Percentiles rank a stretch among this genome's conserved stretches.
phyloP scores from a whole-genome alignment of 2,888 invertebrate species.

The Eristalis pertinax region DNA sequence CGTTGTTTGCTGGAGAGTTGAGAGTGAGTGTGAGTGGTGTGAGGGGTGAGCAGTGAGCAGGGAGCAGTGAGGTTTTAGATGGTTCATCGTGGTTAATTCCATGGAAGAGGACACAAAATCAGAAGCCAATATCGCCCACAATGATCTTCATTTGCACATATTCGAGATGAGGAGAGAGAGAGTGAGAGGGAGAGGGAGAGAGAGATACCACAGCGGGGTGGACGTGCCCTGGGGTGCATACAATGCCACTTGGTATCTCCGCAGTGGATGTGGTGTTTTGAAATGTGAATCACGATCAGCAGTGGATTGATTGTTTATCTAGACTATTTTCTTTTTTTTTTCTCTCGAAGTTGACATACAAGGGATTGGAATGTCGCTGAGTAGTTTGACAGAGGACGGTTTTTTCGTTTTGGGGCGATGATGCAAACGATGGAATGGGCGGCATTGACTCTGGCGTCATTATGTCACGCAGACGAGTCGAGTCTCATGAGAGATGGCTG shows the following conservation, averaged over 20 bases:
- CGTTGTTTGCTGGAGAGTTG: constrained; percentile 14
- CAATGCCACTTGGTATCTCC: not conserved
- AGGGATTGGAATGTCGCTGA: not conserved
- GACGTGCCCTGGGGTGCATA: constrained; percentile 2
- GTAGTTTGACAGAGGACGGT: not conserved
- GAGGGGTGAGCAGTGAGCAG: constrained; percentile 17
- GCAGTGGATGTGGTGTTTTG: constrained; percentile 19
- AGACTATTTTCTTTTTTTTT: not conserved
- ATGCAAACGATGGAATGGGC: not conserved
- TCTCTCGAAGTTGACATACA: not conserved
- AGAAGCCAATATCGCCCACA: constrained; percentile 67
- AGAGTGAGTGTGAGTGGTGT: constrained; percentile 2
- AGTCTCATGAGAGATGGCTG: too few relatives aligned
- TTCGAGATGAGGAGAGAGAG: not conserved
- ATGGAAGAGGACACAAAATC: constrained; percentile 55
- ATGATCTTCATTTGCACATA: constrained; percentile 69
- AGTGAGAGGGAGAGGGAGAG: too few relatives aligned
- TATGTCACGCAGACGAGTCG: too few relatives aligned
- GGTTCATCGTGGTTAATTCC: constrained; percentile 25
- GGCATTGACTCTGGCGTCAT: not conserved
- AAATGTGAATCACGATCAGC: constrained; percentile 46
- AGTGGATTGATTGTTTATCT: constrained; percentile 9
- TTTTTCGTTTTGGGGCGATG: not conserved
- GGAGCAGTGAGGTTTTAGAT: not conserved
- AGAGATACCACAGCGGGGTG: constrained; percentile 40